A percentile compares a stretch with the other conserved stretches of the same genome.
phyloP scores from a whole-genome alignment of 2,797 vertebrate genomes.

The Coregonus suidteri region DNA sequence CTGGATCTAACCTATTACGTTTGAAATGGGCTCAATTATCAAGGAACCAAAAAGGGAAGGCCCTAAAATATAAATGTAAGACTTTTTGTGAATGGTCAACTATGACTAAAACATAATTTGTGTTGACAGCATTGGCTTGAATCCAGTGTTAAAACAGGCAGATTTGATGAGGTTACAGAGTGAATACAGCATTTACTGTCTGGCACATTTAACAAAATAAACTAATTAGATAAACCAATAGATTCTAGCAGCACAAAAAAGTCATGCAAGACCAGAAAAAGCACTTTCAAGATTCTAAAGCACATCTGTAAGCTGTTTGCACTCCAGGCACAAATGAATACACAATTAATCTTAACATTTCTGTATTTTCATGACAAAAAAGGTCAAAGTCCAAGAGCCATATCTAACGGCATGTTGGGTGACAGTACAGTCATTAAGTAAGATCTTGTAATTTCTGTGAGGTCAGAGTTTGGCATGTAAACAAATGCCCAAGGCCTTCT shows the following conservation, averaged over 20 bases:
- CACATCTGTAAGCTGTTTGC: slow-evolving; percentile 67
- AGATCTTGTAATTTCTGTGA: slow-evolving; percentile 1
- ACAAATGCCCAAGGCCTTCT: slow-evolving; percentile 28
- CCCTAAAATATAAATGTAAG: neutral
- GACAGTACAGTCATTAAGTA: slow-evolving; percentile 3
- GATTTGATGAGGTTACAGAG: slow-evolving; percentile 51
- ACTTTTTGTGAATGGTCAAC: slow-evolving; percentile 9
- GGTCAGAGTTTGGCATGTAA: slow-evolving; percentile 8
- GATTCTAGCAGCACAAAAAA: slow-evolving; percentile 90
- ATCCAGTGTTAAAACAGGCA: slow-evolving; percentile 65
- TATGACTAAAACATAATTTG: slow-evolving; percentile 51
- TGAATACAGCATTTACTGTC: slow-evolving; percentile 61
- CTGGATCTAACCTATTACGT: slow-evolving; percentile 15
- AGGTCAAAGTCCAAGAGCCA: slow-evolving; percentile 19
- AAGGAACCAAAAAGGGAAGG: slow-evolving; percentile 8
- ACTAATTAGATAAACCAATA: slow-evolving; percentile 29
- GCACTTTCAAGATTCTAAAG: slow-evolving; percentile 86
- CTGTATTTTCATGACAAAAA: slow-evolving; percentile 44
- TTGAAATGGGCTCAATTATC: slow-evolving; percentile 50
- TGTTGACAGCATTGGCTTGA: slow-evolving; percentile 71
- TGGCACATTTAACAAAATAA: slow-evolving; percentile 78
- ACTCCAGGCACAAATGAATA: slow-evolving; percentile 73
- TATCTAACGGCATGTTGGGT: slow-evolving; percentile 9
- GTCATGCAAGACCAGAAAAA: slow-evolving; percentile 93
- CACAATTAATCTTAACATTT: slow-evolving; percentile 41